Conservation (phyloP, 2,797 vertebrate genomes). For the Uromys caudimaculatus region DNA sequence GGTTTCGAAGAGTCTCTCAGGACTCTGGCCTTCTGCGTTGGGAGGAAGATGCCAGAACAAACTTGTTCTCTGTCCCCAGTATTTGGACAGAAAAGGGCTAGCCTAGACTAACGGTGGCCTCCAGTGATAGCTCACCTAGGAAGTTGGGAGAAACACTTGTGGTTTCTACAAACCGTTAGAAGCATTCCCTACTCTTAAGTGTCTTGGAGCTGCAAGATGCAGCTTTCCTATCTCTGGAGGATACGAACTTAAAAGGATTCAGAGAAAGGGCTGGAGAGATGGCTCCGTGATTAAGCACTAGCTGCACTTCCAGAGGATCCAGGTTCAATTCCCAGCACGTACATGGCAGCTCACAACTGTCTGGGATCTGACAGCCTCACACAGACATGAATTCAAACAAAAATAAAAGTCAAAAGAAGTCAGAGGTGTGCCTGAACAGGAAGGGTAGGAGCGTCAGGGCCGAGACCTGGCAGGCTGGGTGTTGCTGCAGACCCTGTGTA, state of each 20-base stretch:
- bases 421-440: not conserved
- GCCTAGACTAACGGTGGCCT: not conserved
- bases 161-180: not conserved
- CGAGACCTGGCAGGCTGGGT: not conserved
- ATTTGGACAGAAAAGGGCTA: not conserved
- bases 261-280: not conserved
- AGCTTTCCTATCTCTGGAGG: not conserved
- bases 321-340: not conserved
- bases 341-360: not conserved
- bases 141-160: not conserved
- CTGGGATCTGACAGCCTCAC: not conserved
- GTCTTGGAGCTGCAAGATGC: not conserved
- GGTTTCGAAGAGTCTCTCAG: not conserved
- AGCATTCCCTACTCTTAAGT: not conserved
- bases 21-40: not conserved
- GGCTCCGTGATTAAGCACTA: not conserved
- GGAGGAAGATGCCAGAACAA: not conserved
- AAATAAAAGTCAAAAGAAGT: not conserved
- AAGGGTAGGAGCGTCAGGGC: not conserved
- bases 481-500: accelerated
- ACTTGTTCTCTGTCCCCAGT: not conserved
- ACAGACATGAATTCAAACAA: not conserved
- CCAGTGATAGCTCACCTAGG: not conserved
- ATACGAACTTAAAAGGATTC: not conserved
- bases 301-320: not conserved